Base-by-base conservation (phyloP, 2,113 vertebrate species). In the Hylia prasina region DNA sequence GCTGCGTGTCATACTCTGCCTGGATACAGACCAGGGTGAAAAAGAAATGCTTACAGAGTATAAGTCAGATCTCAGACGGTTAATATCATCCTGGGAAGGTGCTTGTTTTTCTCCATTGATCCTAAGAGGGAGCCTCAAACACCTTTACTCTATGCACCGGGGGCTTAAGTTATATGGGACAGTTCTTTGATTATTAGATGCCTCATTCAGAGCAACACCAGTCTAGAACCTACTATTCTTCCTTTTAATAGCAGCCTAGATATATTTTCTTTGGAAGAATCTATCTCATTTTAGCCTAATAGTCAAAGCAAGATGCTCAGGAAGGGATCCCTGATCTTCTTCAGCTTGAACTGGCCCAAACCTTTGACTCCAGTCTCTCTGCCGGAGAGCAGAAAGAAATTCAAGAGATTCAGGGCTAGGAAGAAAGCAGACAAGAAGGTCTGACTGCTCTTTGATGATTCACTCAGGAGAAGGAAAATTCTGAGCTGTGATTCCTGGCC, bases 91-190 rank as follows among this genome's bases (percentile, higher is more conserved):
- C 13, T 83, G 61, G 37, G 33, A 57, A 88, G 11, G 8, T 69
- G 12, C 17, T 50, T 35, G 6, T 73, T 24, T 88, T 25, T 15
- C 16, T 64, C 25, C 20, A 6, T 2, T 63, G 47, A 44, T 57
- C 1, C 1, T 33, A 37, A 81, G 27, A 71, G 44, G 20, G 25
- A 90, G 10, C 22, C n/a, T 93, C 56, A 50, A 85, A 50, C 5
- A 72, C 6, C 6, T 19, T 1, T 2, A 6, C 24, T 64, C 4
- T 50, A 6, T 4, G 3, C 18, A 45, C 16, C 1, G 4, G 30
- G 51, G 39, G 8, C 19, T 81, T 37, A 35, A 81, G 10, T 68
- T 60, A 48, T 15, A 18, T 33, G n/a, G 13, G 13, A 47, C 27
- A n/a, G 8, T 48, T 11, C 45, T 77, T 71, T 76, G 37, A 10